Evolutionary conservation across 2,888 invertebrate species (phyloP).

Genomic region (Pardosa pseudoannulata): DNA sequence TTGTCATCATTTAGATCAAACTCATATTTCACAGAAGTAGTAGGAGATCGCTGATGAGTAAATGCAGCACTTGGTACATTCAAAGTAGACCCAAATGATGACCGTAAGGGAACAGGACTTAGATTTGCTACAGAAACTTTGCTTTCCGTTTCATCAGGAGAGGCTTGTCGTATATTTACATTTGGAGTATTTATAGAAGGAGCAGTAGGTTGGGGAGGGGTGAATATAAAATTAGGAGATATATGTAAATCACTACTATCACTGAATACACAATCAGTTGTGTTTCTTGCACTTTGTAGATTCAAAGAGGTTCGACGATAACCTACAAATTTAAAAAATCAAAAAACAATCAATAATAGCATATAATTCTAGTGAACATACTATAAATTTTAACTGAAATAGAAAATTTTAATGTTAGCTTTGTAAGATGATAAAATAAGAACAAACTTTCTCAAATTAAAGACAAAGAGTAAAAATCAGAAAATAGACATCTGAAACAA

Average conservation of each 20-base stretch:
- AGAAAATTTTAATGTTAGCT: too few species aligned
- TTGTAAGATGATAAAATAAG: too few species aligned
- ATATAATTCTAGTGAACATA: too few species aligned
- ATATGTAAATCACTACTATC: neutral
- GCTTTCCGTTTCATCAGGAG: slow-evolving; percentile 73
- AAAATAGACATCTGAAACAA: too few species aligned
- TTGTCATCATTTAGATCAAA: neutral
- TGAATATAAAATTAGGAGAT: neutral
- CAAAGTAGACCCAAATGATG: slow-evolving; percentile 32
- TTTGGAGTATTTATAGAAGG: slow-evolving; percentile 37
- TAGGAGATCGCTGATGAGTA: neutral
- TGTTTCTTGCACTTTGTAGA: slow-evolving; percentile 33
- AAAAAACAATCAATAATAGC: too few species aligned
- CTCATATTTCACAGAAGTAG: neutral
- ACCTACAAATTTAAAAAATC: slow-evolving; percentile 46
- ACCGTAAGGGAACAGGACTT: slow-evolving; percentile 65
- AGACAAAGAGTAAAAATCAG: too few species aligned
- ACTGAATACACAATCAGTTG: slow-evolving; percentile 38
- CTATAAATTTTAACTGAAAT: too few species aligned
- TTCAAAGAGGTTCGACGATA: slow-evolving; percentile 39
- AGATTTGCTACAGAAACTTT: slow-evolving; percentile 74
- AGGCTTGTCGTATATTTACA: slow-evolving; percentile 74
- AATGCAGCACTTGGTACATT: slow-evolving; percentile 21
- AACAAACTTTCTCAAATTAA: too few species aligned
- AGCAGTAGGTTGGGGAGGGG: neutral